Base-by-base conservation (phyloP, 2,888 invertebrate species). In the Bugula neritina region DNA sequence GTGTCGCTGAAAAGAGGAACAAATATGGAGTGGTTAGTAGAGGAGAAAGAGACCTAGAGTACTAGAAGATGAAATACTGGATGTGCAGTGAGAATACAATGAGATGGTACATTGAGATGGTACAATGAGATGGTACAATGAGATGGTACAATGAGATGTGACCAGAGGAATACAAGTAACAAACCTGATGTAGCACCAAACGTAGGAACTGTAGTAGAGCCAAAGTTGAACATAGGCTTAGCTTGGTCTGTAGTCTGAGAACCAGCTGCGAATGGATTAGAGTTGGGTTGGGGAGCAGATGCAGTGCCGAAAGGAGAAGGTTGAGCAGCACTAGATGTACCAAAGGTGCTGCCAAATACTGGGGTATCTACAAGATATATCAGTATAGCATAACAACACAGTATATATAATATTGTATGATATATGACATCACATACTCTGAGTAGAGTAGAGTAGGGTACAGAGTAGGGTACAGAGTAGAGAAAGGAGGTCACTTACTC, bases 151-250 rank as follows among this genome's bases (percentile, higher is more conserved):
- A n/a, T n/a, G n/a, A n/a, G n/a, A n/a, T n/a, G n/a, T n/a, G n/a
- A n/a, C n/a, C n/a, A n/a, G n/a, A n/a, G n/a, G n/a, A n/a, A n/a
- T n/a, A n/a, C n/a, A 17, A 43, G 43, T 5, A 23, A 55, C 55
- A 17, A 17, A 55, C 55, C 55, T 55, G 55, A 17, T 17, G 55
- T 17, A 17, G 63, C 63, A 21, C 63, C 63, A 63, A 63, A 63
- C 5, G 63, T 29, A 17, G 63, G 63, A 5, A 31, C n/a, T 27
- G 63, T 34, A 13, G 63, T 25, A 2, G 29, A 21, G 2, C 63
- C 63, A 63, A 63, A 63, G 31, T 63, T 63, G 31, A 63, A 63
- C 10, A n/a, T n/a, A 29, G 63, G 63, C 31, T 63, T 63, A 3
- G 63, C 21, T n/a, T 57, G 57, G 5, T 57, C n/a, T 13, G 57